A percentile compares a stretch with the other conserved stretches of the same genome.
Evolutionary conservation across 2,113 vertebrate species (phyloP).

Genomic region (Formicarius rufipectus): DNA sequence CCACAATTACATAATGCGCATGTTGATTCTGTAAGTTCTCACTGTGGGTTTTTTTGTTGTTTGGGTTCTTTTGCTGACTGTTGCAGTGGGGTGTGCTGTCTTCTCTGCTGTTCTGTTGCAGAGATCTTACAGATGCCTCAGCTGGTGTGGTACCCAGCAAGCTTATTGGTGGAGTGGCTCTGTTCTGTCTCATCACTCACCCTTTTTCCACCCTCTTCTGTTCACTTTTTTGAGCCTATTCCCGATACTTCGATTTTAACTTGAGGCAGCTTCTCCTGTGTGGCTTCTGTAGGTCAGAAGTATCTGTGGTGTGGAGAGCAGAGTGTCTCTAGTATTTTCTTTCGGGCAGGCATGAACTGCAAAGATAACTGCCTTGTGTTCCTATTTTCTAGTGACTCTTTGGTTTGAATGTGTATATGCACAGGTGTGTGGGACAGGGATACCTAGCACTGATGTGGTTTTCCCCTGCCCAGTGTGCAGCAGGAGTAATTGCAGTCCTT

Average conservation of each 20-base stretch:
- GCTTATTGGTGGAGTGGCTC: neutral
- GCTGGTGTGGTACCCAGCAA: neutral
- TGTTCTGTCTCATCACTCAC: accelerated
- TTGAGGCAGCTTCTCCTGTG: neutral
- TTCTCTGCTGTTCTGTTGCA: neutral
- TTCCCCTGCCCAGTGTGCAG: neutral
- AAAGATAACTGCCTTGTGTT: neutral
- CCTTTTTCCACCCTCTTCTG: neutral
- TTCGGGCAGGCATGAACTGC: neutral
- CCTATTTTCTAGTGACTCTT: accelerated
- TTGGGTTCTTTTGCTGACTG: neutral
- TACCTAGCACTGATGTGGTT: neutral
- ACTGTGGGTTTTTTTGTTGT: neutral
- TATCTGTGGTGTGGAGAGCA: neutral
- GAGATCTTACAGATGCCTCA: neutral
- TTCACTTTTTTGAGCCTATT: neutral
- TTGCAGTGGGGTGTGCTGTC: neutral
- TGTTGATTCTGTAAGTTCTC: neutral
- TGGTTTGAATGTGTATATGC: neutral
- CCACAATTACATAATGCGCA: neutral
- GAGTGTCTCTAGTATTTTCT: neutral
- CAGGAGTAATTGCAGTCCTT: neutral
- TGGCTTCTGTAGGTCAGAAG: neutral
- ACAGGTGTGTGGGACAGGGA: too few relatives aligned
- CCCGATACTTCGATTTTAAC: neutral